Percentiles rank a stretch among this genome's conserved stretches.
phyloP scores from a whole-genome alignment of 2,113 vertebrate species.

The Alethe diademata region DNA sequence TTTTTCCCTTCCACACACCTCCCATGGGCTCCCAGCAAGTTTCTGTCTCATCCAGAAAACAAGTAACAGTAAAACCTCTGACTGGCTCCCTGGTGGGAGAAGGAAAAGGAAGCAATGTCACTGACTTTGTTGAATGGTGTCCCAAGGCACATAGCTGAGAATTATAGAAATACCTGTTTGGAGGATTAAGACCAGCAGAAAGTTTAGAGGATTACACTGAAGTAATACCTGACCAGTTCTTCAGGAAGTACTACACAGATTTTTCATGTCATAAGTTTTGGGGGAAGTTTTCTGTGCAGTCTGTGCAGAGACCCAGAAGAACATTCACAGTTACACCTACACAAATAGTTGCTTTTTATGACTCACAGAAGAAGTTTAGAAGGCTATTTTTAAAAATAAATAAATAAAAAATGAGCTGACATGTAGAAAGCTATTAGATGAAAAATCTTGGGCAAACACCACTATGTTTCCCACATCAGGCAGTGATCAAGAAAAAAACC shows the following conservation, averaged over 20 bases:
- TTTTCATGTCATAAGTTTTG: background rate
- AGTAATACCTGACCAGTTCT: background rate
- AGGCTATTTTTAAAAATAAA: background rate
- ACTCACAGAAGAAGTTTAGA: background rate
- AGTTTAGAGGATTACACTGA: background rate
- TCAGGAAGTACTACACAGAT: background rate
- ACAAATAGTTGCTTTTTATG: background rate
- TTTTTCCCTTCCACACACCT: rapidly evolving
- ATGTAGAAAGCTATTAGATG: background rate
- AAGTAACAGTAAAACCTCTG: background rate
- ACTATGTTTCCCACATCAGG: background rate
- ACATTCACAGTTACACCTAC: background rate
- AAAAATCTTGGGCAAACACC: background rate
- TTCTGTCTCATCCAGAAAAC: background rate
- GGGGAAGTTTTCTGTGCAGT: background rate
- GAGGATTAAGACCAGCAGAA: background rate
- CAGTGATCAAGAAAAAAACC: background rate
- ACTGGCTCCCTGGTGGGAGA: background rate
- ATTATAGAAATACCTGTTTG: background rate
- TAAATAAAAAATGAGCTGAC: background rate
- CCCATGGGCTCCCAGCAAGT: background rate
- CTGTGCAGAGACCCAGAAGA: background rate
- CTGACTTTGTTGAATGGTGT: background rate
- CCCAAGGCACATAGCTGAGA: background rate
- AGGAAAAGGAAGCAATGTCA: background rate